Percentiles rank a stretch among this genome's conserved stretches.
These are phyloP conservation scores for Stomorhina lunata DNA, from an alignment of 2,888 invertebrate species.

Conservation along the genomic window DNA sequence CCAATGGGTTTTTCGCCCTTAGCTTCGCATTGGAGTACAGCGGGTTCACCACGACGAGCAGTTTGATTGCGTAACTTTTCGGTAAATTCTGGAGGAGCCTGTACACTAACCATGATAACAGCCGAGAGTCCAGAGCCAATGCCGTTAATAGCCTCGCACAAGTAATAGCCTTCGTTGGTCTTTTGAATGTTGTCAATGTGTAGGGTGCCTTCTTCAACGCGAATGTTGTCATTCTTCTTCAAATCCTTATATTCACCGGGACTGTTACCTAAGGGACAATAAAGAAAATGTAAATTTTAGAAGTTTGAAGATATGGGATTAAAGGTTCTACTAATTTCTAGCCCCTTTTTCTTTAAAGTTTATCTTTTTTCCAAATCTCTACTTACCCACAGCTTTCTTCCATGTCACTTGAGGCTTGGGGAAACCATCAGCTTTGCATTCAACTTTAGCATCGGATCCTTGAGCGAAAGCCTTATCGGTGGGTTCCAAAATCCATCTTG, in stretches of 20 bases:
- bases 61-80: conserved; percentile 95
- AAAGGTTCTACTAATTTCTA: background rate
- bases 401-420: conserved; percentile 96
- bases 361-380: conserved; percentile 2
- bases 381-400: conserved; percentile 95
- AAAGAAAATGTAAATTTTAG: conserved; percentile 48
- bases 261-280: conserved; percentile 85
- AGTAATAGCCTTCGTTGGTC: conserved; percentile 95
- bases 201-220: conserved; percentile 96
- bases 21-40: conserved; percentile 94
- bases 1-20: conserved; percentile 97
- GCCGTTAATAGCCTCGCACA: conserved; percentile 97
- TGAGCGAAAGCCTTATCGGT: conserved; percentile 97
- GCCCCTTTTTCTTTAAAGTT: background rate
- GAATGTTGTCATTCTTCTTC: conserved; percentile 93
- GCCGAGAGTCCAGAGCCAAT: conserved; percentile 97
- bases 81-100: conserved; percentile 97
- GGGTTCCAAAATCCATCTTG: conserved; percentile 96
- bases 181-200: conserved; percentile 94
- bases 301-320: conserved; percentile 15
- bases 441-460: conserved; percentile 95
- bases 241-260: conserved; percentile 96
- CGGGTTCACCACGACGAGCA: conserved; percentile 93
- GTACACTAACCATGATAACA: conserved; percentile 95
- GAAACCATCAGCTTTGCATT: conserved; percentile 97